Evolutionary conservation across 2,888 invertebrate species (phyloP).

Genomic region (Amphipyra berbera): DNA sequence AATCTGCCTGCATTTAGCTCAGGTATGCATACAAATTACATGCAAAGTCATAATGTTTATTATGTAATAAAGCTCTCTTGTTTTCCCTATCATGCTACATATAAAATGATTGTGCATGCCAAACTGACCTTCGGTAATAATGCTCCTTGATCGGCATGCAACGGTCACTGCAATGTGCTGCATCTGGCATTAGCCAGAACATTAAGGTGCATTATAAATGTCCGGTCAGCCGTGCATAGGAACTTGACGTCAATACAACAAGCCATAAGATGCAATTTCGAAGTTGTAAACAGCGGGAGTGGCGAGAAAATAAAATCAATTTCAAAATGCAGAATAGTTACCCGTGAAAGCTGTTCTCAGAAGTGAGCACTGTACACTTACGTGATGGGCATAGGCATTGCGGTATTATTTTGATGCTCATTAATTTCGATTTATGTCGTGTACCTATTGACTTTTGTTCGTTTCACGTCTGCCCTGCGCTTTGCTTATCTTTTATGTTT

Average conservation of each 20-base stretch:
- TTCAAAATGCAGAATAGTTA: conserved; percentile 78
- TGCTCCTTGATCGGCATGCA: conserved; percentile 72
- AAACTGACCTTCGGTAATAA: conserved; percentile 82
- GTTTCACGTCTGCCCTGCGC: conserved; percentile 53
- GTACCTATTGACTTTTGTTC: conserved; percentile 56
- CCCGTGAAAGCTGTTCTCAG: conserved; percentile 84
- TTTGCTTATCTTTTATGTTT: conserved; percentile 47
- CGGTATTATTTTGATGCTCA: conserved; percentile 68
- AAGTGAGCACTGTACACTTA: conserved; percentile 70
- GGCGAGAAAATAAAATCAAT: conserved; percentile 73
- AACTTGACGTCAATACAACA: conserved; percentile 62
- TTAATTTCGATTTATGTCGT: conserved; percentile 67
- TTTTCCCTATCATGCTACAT: conserved; percentile 65
- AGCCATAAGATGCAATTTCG: conserved; percentile 67
- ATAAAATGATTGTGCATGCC: conserved; percentile 73
- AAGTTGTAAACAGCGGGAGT: conserved; percentile 27
- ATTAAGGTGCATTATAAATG: conserved; percentile 64
- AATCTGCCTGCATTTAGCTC: conserved; percentile 40
- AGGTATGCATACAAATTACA: conserved; percentile 57
- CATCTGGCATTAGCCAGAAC: conserved; percentile 72
- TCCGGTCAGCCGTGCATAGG: conserved; percentile 46
- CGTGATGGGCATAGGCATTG: conserved; percentile 76
- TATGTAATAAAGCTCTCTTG: conserved; percentile 63
- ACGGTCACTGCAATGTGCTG: conserved; percentile 69
- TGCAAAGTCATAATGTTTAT: conserved; percentile 51